Conservation (phyloP, 2,797 vertebrate species). For the Sylvia borin region DNA sequence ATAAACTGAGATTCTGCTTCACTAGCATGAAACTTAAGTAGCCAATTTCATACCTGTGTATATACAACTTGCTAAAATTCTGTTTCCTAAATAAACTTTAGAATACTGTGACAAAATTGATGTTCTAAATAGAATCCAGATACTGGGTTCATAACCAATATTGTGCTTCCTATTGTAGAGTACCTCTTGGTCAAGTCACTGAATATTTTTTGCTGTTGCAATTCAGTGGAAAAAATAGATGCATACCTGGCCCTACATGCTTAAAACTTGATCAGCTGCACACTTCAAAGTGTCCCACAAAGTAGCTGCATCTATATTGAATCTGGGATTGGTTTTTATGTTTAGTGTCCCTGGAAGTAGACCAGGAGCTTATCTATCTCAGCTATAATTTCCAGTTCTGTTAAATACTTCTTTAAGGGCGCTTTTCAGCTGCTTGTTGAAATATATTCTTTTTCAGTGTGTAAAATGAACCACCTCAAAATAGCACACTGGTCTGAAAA, state of each 20-base stretch:
- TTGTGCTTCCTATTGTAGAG: neutral
- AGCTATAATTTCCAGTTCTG: neutral
- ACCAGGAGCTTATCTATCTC: neutral
- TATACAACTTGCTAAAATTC: neutral
- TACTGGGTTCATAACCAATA: neutral
- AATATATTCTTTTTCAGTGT: neutral
- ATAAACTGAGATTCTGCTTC: neutral
- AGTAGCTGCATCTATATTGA: neutral
- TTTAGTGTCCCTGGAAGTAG: neutral
- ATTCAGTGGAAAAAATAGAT: neutral
- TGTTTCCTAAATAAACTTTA: neutral
- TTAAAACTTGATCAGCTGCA: neutral
- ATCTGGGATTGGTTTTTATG: neutral
- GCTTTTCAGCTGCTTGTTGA: neutral
- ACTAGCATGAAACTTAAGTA: neutral
- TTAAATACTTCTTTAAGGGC: neutral
- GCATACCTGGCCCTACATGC: neutral
- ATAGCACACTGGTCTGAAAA: slow-evolving; percentile 38
- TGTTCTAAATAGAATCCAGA: neutral
- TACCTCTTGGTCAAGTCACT: neutral
- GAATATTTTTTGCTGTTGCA: neutral
- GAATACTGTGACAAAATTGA: neutral
- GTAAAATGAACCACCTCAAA: slow-evolving; percentile 31
- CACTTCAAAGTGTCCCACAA: neutral
- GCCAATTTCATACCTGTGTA: neutral